Evolutionary conservation across 2,797 vertebrate species (phyloP), one percentile per base, ranked within the genome.

Genomic region (Pogonophryne albipinna): DNA sequence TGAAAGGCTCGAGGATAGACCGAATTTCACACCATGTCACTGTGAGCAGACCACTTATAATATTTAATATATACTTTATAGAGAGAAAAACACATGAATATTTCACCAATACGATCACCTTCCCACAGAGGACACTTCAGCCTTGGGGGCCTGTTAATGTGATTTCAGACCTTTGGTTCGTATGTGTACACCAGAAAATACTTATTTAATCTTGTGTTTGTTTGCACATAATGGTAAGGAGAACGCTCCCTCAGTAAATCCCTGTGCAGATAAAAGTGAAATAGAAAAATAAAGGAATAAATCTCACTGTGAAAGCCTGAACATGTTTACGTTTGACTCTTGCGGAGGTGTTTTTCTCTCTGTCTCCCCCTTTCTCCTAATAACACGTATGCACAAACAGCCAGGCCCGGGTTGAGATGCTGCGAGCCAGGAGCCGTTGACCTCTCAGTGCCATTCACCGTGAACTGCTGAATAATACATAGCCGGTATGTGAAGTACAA

Each of bases 391-490:
- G 55, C 79, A 84, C 71, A 78, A 44, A 66, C 66, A 60, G 59
- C 45, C 71, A 42, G 53, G 17, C 7, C 58, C 16, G 52, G 68
- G 70, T 74, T 78, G 74, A 82, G 72, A 86, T 90, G 82, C 82
- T 82, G 83, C 45, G 68, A 76, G 84, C 78, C 60, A 71, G 58
- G 76, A 85, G 85, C 79, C 70, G 66, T 66, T 90, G 89, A 92
- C 87, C 87, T 89, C 84, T 79, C 87, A 47, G 82, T 66, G 79
- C 75, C 72, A 67, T 85, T 83, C 80, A 55, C 60, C 5, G 52
- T 56, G 68, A 84, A 70, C 45, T 74, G 20, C 74, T 88, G 88
- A 89, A 91, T 90, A 89, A 89, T 79, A 79, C 89, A 89, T 86
- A 31, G 63, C 65, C 68, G 71, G 76, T 63, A 74, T 62, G 75